Evolutionary conservation across 2,113 vertebrate genomes (phyloP).

Genomic region (Platichthys flesus): DNA sequence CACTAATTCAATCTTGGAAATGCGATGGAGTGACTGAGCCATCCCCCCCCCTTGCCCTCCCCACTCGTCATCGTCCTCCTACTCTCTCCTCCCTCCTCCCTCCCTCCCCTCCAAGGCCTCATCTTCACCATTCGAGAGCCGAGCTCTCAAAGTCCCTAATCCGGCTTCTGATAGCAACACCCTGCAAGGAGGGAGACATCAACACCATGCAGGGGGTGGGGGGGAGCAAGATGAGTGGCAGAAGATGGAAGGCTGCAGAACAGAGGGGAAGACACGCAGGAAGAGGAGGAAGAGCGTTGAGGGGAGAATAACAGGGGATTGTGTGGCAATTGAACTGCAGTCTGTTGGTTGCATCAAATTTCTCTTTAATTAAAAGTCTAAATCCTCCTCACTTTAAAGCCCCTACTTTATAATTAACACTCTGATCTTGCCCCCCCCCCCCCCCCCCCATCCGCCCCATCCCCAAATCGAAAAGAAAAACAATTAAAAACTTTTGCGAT

Average conservation of each 20-base stretch:
- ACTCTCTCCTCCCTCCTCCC: slow-evolving; percentile 2
- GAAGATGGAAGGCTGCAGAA: slow-evolving; percentile 55
- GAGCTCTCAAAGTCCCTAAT: slow-evolving; percentile 72
- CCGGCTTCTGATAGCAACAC: slow-evolving; percentile 67
- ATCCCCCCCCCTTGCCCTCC: slow-evolving; percentile 5
- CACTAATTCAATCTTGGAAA: slow-evolving; percentile 78
- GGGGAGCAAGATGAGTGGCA: slow-evolving; percentile 48
- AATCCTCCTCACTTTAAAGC: slow-evolving; percentile 83
- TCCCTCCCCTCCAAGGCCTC: slow-evolving; percentile 38
- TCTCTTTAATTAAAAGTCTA: slow-evolving; percentile 85
- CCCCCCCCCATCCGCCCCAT: not conserved
- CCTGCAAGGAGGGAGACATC: slow-evolving; percentile 54
- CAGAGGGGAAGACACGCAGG: slow-evolving; percentile 25
- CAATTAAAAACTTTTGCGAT: slow-evolving; percentile 84
- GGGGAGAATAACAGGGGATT: slow-evolving; percentile 58
- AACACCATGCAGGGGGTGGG: slow-evolving; percentile 38
- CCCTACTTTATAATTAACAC: slow-evolving; percentile 82
- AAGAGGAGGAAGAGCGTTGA: slow-evolving; percentile 5
- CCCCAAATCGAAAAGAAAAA: slow-evolving; percentile 57
- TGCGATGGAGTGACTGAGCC: slow-evolving; percentile 63
- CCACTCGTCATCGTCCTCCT: slow-evolving; percentile 19
- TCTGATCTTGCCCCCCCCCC: slow-evolving; percentile 69
- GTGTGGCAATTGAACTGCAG: slow-evolving; percentile 64
- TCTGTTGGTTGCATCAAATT: slow-evolving; percentile 79
- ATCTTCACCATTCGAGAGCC: slow-evolving; percentile 54